A percentile compares a stretch with the other conserved stretches of the same genome.
Conservation (phyloP, 2,797 vertebrate species). For the Anabas testudineus region DNA sequence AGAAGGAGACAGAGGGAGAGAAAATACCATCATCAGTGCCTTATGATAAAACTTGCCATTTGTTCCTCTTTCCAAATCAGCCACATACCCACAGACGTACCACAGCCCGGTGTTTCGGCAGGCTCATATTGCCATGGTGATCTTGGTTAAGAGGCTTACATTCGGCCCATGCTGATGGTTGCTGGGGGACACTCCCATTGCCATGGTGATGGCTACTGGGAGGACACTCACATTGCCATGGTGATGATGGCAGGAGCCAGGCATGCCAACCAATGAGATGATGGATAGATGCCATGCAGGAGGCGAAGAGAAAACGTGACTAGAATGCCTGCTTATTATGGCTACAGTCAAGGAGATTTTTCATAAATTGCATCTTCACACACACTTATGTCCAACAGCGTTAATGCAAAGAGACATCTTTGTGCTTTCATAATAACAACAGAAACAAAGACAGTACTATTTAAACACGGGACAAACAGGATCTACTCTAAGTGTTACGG, state of each 20-base stretch:
- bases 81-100: conserved; percentile 48
- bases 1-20: conserved; percentile 6
- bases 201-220: conserved; percentile 84
- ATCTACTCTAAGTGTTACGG: conserved; percentile 34
- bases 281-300: conserved; percentile 83
- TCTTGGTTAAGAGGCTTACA: conserved; percentile 84
- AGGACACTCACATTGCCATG: conserved; percentile 85
- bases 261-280: conserved; percentile 84
- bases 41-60: conserved; percentile 35
- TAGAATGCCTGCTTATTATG: conserved; percentile 68
- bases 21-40: conserved; percentile 21
- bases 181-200: conserved; percentile 85
- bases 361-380: conserved; percentile 54
- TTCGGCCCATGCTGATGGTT: conserved; percentile 82
- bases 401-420: conserved; percentile 4
- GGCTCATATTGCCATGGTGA: conserved; percentile 80
- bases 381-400: conserved; percentile 1
- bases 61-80: conserved; percentile 17
- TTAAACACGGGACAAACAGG: conserved; percentile 9
- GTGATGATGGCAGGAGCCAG: conserved; percentile 82
- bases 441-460: neutral
- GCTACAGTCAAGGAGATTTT: conserved; percentile 61
- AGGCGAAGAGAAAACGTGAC: conserved; percentile 75
- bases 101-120: conserved; percentile 57
- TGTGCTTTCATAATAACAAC: conserved; percentile 15